A percentile compares a stretch with the other conserved stretches of the same genome.
Conservation (phyloP, 2,888 invertebrate genomes). For the Cecidostiba fungosa region DNA sequence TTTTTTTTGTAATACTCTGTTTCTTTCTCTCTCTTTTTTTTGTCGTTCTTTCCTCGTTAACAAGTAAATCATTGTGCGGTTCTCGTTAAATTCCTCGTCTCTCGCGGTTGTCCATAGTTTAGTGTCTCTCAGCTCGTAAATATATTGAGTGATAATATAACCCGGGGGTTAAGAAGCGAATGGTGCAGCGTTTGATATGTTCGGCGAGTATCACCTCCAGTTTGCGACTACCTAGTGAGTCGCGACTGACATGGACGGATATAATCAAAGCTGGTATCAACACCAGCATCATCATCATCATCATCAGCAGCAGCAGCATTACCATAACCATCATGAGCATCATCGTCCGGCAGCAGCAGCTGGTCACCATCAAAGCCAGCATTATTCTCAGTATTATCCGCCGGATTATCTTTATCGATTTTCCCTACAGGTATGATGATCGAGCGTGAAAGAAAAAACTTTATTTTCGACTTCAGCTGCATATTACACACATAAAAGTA, state of each 20-base stretch:
- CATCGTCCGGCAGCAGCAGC: slow-evolving; percentile 67
- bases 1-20: background rate
- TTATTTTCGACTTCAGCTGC: too few relatives aligned
- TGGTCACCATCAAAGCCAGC: slow-evolving; percentile 71
- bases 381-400: slow-evolving; percentile 75
- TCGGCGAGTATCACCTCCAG: background rate
- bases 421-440: slow-evolving; percentile 76
- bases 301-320: slow-evolving; percentile 69
- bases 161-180: slow-evolving; percentile 7
- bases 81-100: background rate
- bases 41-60: background rate
- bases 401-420: slow-evolving; percentile 79
- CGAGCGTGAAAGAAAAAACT: background rate
- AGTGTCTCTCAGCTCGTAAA: background rate
- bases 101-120: background rate
- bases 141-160: slow-evolving; percentile 13
- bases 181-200: slow-evolving; percentile 43
- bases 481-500: too few relatives aligned
- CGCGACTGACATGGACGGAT: slow-evolving; percentile 73
- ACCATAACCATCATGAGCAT: slow-evolving; percentile 70
- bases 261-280: slow-evolving; percentile 75
- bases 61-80: slow-evolving; percentile 6
- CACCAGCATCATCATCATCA: slow-evolving; percentile 72
- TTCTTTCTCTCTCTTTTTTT: background rate
- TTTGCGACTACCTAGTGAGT: slow-evolving; percentile 25